These are phyloP conservation scores for Tylochromis polylepis DNA, from an alignment of 2,113 vertebrate species.

Conservation along the genomic window DNA sequence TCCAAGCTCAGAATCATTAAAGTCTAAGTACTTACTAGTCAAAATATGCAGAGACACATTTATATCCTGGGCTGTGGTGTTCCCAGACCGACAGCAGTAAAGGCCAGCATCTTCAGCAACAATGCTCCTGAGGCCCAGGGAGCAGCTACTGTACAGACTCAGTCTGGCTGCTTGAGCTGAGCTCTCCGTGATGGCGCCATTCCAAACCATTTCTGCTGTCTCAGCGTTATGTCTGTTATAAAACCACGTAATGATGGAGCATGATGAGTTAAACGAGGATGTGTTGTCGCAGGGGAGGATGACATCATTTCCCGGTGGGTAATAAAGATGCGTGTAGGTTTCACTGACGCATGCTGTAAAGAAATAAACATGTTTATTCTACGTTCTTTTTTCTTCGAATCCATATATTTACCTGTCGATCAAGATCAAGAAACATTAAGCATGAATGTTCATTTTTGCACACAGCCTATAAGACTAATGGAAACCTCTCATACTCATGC, in stretches of 20 bases:
- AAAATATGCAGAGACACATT: background rate
- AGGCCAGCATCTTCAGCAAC: background rate
- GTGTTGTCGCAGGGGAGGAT: background rate
- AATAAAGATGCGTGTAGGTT: background rate
- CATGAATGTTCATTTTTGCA: background rate
- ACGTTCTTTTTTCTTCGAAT: background rate
- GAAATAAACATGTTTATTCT: background rate
- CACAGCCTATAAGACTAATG: background rate
- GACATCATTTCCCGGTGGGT: background rate
- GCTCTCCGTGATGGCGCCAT: background rate
- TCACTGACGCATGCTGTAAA: background rate
- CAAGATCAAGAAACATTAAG: background rate
- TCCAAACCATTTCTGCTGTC: fast-evolving
- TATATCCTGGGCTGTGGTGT: background rate
- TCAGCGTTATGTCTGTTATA: background rate
- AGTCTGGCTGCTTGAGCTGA: background rate
- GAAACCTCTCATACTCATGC: background rate
- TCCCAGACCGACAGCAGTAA: background rate
- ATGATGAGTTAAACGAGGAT: background rate
- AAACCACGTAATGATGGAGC: background rate
- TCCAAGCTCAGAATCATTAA: background rate
- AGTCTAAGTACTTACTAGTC: constrained; percentile 3
- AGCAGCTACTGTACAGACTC: background rate
- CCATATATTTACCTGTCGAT: background rate
- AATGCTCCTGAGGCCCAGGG: background rate